Percentiles rank a stretch among this genome's conserved stretches.
phyloP scores from a whole-genome alignment of 1,140 invertebrate genomes.

The honey bee (Apis mellifera) region DNA sequence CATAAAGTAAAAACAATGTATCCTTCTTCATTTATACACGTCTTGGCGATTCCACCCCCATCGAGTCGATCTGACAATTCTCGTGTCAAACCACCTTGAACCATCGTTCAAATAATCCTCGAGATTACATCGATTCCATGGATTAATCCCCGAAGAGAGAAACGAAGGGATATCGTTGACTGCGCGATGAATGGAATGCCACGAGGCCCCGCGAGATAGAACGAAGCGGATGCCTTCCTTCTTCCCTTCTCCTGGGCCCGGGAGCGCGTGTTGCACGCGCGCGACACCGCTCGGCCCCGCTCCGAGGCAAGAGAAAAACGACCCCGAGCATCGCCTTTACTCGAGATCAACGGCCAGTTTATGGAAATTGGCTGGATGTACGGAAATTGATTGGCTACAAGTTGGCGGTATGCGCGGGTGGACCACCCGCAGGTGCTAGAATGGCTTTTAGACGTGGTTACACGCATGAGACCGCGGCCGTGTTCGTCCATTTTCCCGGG shows the following conservation, averaged over 20 bases:
- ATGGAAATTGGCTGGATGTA: constrained; percentile 71
- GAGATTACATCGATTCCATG: background rate
- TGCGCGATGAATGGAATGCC: constrained; percentile 36
- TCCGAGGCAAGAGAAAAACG: constrained; percentile 13
- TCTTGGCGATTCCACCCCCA: no score
- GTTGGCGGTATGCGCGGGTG: constrained; percentile 58
- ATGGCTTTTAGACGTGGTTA: constrained; percentile 28
- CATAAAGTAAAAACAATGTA: no score
- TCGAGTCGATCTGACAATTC: no score
- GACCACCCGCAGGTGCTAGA: constrained; percentile 63
- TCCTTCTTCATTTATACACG: no score
- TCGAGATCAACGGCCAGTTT: constrained; percentile 56
- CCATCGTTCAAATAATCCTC: background rate
- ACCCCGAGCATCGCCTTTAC: constrained; percentile 16
- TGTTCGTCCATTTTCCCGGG: background rate
- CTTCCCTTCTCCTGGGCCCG: background rate
- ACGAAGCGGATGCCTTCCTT: constrained; percentile 14
- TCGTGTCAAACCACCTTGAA: no score
- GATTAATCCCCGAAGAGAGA: constrained; percentile 38
- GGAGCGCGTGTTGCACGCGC: background rate
- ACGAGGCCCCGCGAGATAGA: constrained; percentile 11
- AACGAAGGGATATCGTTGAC: constrained; percentile 25
- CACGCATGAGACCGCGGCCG: constrained; percentile 25
- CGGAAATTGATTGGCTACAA: constrained; percentile 73
- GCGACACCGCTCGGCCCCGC: background rate